Evolutionary conservation across 2,113 vertebrate genomes (phyloP).

Genomic region (Perccottus glenii): DNA sequence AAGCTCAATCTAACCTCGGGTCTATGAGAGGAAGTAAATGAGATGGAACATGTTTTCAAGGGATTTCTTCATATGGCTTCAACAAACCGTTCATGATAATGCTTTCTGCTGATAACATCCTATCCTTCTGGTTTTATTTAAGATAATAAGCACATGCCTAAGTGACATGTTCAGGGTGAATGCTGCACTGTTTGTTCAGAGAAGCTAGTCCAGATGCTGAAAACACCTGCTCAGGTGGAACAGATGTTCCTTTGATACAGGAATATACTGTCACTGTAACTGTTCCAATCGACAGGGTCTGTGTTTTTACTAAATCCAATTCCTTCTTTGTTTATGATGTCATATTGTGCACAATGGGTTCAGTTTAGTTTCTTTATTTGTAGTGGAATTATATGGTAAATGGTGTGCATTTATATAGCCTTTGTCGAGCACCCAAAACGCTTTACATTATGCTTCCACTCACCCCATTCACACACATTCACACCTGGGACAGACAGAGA

Average conservation of each 20-base stretch:
- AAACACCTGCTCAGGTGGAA: conserved; percentile 4
- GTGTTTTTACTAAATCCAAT: no score
- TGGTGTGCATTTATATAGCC: no score
- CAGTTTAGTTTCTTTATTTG: no score
- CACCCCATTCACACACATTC: no score
- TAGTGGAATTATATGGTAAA: no score
- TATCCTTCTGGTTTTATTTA: background rate
- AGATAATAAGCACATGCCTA: background rate
- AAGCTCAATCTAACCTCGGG: no score
- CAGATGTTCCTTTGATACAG: background rate
- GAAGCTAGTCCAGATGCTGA: background rate
- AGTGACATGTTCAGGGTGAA: background rate
- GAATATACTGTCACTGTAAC: background rate
- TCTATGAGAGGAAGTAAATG: background rate
- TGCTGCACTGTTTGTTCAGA: background rate
- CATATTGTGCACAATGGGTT: no score
- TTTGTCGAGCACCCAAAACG: no score
- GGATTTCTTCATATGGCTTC: background rate
- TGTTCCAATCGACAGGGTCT: background rate
- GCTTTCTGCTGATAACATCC: background rate
- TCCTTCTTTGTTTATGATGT: no score
- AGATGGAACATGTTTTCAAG: background rate
- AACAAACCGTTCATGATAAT: background rate
- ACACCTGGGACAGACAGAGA: no score
- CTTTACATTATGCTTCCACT: no score